Conservation (phyloP, 2,797 vertebrate species). For the Galago senegalensis region DNA sequence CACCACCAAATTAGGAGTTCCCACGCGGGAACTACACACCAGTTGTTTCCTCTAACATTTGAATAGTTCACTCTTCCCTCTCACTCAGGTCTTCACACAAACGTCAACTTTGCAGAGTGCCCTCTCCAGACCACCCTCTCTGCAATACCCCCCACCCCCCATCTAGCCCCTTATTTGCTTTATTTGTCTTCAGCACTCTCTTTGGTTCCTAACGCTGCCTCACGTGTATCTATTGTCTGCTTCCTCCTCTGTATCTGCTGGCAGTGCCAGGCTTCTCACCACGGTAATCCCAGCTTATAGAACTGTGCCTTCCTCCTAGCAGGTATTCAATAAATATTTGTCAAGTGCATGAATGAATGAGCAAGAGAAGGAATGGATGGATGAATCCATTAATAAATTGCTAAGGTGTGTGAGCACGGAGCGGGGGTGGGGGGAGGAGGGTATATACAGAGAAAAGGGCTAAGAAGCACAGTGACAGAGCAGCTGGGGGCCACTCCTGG, state of each 20-base stretch:
- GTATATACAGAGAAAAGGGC: not conserved
- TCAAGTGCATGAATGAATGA: not conserved
- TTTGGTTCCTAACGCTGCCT: not conserved
- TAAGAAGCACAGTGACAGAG: not conserved
- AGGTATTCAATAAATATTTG: not conserved
- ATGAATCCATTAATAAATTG: not conserved
- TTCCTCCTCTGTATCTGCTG: not conserved
- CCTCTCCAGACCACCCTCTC: not conserved
- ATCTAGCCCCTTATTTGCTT: not conserved
- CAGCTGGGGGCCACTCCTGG: not conserved
- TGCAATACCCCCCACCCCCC: not conserved
- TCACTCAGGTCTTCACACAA: not conserved
- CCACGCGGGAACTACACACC: not conserved
- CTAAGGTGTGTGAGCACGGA: not conserved
- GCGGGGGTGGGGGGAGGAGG: too few species aligned
- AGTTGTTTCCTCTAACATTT: not conserved
- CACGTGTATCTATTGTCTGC: not conserved
- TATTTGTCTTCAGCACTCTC: not conserved
- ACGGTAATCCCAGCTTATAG: not conserved
- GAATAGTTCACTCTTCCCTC: not conserved
- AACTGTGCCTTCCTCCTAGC: not conserved
- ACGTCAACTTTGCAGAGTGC: not conserved
- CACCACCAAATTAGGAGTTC: not conserved
- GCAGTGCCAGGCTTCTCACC: not conserved
- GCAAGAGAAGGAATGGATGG: not conserved